These are phyloP conservation scores for Zapus hudsonius DNA, from an alignment of 2,113 vertebrate genomes.

Conservation along the genomic window DNA sequence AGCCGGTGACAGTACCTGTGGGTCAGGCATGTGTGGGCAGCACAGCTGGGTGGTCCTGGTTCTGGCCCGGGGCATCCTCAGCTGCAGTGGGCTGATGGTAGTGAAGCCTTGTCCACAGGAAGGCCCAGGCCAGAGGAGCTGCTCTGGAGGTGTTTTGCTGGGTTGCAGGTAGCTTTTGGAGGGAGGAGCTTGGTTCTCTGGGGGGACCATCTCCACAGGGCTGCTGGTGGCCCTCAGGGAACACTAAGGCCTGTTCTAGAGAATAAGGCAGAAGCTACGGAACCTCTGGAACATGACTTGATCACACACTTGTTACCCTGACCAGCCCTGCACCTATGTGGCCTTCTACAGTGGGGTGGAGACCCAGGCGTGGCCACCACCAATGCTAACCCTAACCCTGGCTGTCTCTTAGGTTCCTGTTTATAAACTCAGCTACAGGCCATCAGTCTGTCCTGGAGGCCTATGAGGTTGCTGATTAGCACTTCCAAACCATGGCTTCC, in stretches of 20 bases:
- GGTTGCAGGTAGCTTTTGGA: background rate
- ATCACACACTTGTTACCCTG: background rate
- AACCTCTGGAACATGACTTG: accelerated
- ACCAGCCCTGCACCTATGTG: background rate
- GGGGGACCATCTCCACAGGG: accelerated
- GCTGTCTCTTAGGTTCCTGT: background rate
- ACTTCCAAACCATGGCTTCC: too few species aligned
- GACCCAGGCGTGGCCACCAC: background rate
- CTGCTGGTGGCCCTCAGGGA: background rate
- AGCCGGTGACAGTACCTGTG: background rate
- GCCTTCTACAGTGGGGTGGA: background rate
- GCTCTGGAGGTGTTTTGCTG: background rate
- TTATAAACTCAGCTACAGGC: background rate
- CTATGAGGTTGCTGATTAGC: background rate
- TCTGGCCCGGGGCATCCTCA: background rate
- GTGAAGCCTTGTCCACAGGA: background rate
- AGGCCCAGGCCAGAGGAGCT: background rate
- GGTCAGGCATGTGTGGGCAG: background rate
- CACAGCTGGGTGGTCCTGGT: background rate
- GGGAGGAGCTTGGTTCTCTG: background rate
- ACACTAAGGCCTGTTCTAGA: background rate
- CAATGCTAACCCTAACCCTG: too few species aligned
- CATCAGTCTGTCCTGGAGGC: background rate
- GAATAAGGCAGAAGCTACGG: background rate
- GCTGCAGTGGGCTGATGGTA: too few species aligned